phyloP scores from a whole-genome alignment of 2,888 invertebrate genomes.

The Aphidoletes aphidimyza region DNA sequence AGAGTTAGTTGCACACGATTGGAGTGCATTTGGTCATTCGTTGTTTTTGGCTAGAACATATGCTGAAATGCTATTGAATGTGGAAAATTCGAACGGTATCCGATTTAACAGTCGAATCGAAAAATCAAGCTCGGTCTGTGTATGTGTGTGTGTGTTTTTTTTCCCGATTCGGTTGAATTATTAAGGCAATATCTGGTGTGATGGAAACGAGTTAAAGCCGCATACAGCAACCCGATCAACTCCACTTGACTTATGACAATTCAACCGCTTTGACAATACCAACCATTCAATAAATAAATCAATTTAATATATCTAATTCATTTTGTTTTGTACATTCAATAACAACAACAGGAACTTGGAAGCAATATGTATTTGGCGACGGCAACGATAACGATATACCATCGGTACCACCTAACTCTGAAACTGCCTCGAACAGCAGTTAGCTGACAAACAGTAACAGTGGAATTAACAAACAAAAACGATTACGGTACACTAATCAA shows the following conservation, averaged over 20 bases:
- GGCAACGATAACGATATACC: neutral
- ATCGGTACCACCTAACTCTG: neutral
- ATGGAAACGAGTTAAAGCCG: neutral
- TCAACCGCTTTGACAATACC: slow-evolving; percentile 55
- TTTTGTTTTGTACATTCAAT: slow-evolving; percentile 52
- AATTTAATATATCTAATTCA: slow-evolving; percentile 55
- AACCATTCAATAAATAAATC: slow-evolving; percentile 56
- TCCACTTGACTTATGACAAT: slow-evolving; percentile 54
- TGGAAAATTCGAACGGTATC: slow-evolving; percentile 47
- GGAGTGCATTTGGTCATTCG: neutral
- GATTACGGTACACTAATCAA: slow-evolving; percentile 54
- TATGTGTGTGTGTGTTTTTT: neutral
- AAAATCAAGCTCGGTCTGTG: neutral
- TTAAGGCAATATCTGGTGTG: slow-evolving; percentile 5
- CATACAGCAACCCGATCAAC: neutral
- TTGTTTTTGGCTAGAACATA: neutral
- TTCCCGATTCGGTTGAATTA: slow-evolving; percentile 34
- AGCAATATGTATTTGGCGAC: slow-evolving; percentile 12
- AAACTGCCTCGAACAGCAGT: neutral
- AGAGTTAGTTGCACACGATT: slow-evolving; percentile 11
- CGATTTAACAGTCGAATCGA: slow-evolving; percentile 2
- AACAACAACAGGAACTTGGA: slow-evolving; percentile 33
- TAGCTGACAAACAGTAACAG: neutral
- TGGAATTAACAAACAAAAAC: slow-evolving; percentile 13
- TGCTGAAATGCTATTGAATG: slow-evolving; percentile 29